A percentile compares a stretch with the other conserved stretches of the same genome.
Evolutionary conservation across 2,888 invertebrate genomes (phyloP).

Genomic region (Ernsta delagoae): DNA sequence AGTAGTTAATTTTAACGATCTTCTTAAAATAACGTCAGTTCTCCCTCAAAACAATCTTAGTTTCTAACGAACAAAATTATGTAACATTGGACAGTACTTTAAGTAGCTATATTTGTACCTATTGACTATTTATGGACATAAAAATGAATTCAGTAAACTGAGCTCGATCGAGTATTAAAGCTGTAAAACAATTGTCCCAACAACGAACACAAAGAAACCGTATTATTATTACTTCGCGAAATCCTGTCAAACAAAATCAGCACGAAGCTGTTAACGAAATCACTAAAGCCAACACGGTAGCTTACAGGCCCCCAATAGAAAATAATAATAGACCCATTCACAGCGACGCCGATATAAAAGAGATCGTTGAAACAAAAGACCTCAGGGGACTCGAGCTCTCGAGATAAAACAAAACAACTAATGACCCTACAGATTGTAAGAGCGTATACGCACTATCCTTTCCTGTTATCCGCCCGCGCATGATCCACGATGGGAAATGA

Average conservation of each 20-base stretch:
- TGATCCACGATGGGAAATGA: constrained; percentile 8
- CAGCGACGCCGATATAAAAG: constrained; percentile 31
- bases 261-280: constrained; percentile 36
- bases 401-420: constrained; percentile 57
- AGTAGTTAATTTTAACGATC: constrained; percentile 32
- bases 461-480: constrained; percentile 21
- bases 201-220: constrained; percentile 12
- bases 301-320: constrained; percentile 33
- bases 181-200: not conserved
- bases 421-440: constrained; percentile 63
- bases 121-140: not conserved
- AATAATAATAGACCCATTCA: constrained; percentile 35
- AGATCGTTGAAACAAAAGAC: constrained; percentile 36
- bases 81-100: not conserved
- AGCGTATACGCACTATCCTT: constrained; percentile 35
- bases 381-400: constrained; percentile 30
- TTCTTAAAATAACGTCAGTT: constrained; percentile 27
- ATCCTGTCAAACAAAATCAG: constrained; percentile 35
- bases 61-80: constrained; percentile 1
- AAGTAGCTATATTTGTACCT: too few relatives aligned
- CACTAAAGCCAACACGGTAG: constrained; percentile 37
- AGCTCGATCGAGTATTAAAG: not conserved
- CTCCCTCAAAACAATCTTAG: constrained; percentile 10
- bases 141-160: not conserved
- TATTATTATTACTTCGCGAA: constrained; percentile 27